Percentiles rank a stretch among this genome's conserved stretches.
Conservation (phyloP, 2,888 invertebrate genomes). For the Dromius quadrimaculatus region DNA sequence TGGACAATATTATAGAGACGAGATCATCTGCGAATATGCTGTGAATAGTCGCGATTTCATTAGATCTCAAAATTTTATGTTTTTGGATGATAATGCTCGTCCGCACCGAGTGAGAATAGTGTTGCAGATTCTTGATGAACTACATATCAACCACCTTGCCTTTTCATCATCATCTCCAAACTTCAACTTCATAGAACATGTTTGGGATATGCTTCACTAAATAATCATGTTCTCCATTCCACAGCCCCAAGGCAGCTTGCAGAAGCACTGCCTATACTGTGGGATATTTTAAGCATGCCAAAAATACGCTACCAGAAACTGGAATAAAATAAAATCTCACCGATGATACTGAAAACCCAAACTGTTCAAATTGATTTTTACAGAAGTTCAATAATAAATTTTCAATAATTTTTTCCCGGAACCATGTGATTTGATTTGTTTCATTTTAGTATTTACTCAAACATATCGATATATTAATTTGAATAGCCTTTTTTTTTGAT, state of each 20-base stretch:
- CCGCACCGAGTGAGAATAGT: constrained; percentile 15
- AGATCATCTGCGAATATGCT: no score
- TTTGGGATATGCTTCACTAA: neutral
- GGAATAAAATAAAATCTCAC: neutral
- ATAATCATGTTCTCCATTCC: neutral
- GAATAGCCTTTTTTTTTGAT: no score
- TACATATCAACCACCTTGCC: constrained; percentile 9
- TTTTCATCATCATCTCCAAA: constrained; percentile 4
- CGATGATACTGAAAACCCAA: neutral
- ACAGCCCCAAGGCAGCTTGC: neutral
- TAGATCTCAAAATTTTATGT: neutral
- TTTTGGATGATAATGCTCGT: constrained; percentile 2
- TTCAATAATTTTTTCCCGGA: no score
- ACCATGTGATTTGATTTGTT: no score
- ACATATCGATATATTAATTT: no score
- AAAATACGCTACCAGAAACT: neutral
- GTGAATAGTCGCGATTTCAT: no score
- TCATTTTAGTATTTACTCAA: no score
- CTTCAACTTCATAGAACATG: no score
- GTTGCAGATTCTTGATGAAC: neutral
- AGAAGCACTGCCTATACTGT: neutral
- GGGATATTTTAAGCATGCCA: neutral
- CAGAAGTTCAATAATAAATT: no score
- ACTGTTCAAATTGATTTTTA: no score
- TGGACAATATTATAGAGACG: constrained; percentile 7